Percentiles rank a stretch among this genome's conserved stretches.
Conservation (phyloP, 2,113 vertebrate genomes). For the Proterorhinus semilunaris region DNA sequence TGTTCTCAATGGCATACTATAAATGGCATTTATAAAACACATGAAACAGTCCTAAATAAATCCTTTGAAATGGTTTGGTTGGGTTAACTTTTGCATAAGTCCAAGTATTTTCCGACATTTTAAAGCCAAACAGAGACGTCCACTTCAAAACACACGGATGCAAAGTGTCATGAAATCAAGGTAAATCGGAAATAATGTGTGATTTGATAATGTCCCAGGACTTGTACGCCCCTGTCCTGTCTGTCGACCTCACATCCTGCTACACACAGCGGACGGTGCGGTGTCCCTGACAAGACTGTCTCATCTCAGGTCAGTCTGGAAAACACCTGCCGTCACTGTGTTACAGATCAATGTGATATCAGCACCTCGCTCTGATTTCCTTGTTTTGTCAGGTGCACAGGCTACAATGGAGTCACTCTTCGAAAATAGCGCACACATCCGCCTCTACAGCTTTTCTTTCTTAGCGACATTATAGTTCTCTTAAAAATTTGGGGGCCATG, state of each 20-base stretch:
- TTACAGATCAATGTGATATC: background rate
- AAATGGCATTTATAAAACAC: background rate
- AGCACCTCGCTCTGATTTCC: slow-evolving; percentile 5
- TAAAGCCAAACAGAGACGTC: background rate
- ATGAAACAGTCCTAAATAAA: too few relatives aligned
- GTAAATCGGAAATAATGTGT: background rate
- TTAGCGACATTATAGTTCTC: too few relatives aligned
- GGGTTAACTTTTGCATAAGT: background rate
- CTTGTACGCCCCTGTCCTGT: background rate
- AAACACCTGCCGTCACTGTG: slow-evolving; percentile 1
- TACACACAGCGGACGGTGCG: background rate
- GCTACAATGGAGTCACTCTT: background rate
- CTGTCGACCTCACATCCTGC: slow-evolving; percentile 1
- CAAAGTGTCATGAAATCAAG: background rate
- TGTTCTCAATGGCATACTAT: too few relatives aligned
- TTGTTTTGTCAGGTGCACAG: slow-evolving; percentile 1
- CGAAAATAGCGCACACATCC: background rate
- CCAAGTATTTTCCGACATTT: background rate
- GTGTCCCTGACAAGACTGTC: background rate
- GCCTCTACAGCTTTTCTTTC: background rate
- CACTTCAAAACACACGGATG: background rate
- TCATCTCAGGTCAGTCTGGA: background rate
- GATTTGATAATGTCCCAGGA: slow-evolving; percentile 1
- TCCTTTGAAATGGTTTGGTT: background rate
- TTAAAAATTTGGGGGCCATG: too few relatives aligned